These are phyloP conservation scores for Drosophila tanythrix DNA, from an alignment of 2,888 invertebrate species.

Conservation along the genomic window DNA sequence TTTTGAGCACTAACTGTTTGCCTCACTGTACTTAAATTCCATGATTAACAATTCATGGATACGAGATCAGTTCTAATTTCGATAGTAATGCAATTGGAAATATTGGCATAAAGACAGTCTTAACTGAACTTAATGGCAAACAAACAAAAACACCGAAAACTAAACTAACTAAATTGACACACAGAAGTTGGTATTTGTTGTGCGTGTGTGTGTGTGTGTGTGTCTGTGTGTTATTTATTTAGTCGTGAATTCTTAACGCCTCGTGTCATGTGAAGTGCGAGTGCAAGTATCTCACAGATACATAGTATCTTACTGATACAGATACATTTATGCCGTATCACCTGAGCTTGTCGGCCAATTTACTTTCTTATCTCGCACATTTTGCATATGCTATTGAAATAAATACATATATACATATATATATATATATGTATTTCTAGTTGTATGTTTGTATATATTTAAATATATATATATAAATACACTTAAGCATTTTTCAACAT, in stretches of 20 bases:
- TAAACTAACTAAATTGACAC: constrained; percentile 11
- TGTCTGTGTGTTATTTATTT: constrained; percentile 6
- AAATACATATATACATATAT: constrained; percentile 10
- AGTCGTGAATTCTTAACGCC: constrained; percentile 3
- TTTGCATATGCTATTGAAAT: constrained; percentile 62
- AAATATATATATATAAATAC: constrained; percentile 15
- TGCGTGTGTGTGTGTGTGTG: not conserved
- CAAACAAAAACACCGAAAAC: constrained; percentile 10
- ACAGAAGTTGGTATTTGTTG: constrained; percentile 4
- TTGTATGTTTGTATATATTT: constrained; percentile 12
- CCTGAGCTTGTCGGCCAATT: constrained; percentile 17
- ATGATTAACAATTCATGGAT: not conserved
- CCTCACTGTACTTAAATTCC: not conserved
- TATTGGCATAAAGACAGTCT: not conserved
- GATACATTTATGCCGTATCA: constrained; percentile 20
- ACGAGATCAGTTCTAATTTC: constrained; percentile 32
- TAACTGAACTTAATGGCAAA: constrained; percentile 31
- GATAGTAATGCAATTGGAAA: constrained; percentile 54
- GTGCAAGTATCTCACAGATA: constrained; percentile 28
- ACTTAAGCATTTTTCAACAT: constrained; percentile 40
- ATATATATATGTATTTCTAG: constrained; percentile 11
- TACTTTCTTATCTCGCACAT: constrained; percentile 27
- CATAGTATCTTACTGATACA: constrained; percentile 22
- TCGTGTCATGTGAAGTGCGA: constrained; percentile 27
- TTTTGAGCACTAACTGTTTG: not conserved